Conservation (phyloP, 2,797 vertebrate genomes). For the Phyllotis vaccarum region DNA sequence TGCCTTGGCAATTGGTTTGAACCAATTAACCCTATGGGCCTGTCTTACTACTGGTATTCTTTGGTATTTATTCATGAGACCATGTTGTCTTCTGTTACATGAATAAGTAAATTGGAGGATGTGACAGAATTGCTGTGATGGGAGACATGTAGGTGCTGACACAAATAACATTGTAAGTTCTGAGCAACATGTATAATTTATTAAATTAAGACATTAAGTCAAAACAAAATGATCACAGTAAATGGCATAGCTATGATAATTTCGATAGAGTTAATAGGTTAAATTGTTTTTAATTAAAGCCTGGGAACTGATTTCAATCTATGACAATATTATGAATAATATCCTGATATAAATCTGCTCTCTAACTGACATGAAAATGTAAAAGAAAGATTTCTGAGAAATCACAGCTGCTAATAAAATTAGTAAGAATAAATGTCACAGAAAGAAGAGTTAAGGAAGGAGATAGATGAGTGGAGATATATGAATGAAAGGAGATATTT, state of each 20-base stretch:
- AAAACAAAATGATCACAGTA: not conserved
- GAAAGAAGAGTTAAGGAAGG: not conserved
- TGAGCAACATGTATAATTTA: not conserved
- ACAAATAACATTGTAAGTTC: not conserved
- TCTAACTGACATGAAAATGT: not conserved
- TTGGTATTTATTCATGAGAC: not conserved
- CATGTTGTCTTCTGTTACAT: not conserved
- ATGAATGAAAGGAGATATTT: not conserved
- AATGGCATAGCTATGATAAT: not conserved
- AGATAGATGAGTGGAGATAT: not conserved
- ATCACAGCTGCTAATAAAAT: not conserved
- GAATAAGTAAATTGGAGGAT: not conserved
- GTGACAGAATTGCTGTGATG: no score
- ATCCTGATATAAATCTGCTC: not conserved
- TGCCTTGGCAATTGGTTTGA: no score
- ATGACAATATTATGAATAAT: not conserved
- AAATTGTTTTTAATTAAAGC: not conserved
- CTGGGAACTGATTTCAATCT: not conserved
- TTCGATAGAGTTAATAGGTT: slow-evolving; percentile 10
- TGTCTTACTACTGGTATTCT: not conserved
- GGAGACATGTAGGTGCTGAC: no score
- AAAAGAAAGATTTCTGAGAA: not conserved
- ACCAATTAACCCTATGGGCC: no score
- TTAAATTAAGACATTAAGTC: not conserved
- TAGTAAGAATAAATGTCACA: not conserved